These are phyloP conservation scores for Atlantisia rogersi DNA, from an alignment of 2,113 vertebrate species.

Conservation along the genomic window DNA sequence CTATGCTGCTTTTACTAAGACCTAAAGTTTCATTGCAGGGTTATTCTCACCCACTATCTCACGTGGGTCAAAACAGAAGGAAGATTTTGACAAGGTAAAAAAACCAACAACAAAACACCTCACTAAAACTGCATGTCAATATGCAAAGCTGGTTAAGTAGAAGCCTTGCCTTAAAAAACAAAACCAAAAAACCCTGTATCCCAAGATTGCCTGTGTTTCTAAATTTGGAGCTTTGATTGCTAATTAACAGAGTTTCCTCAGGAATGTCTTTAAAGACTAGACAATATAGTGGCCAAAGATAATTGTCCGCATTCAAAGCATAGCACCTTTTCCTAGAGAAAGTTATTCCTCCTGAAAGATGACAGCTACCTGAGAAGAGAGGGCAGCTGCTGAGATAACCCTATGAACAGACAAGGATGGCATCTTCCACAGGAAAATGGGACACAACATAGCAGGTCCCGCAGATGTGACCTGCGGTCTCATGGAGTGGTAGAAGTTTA, in stretches of 20 bases:
- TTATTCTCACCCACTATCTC: neutral
- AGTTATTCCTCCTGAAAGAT: neutral
- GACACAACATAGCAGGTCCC: neutral
- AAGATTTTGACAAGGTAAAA: neutral
- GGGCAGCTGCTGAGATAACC: neutral
- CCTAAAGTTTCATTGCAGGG: neutral
- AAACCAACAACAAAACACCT: rapidly evolving
- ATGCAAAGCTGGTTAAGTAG: neutral
- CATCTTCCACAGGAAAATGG: neutral
- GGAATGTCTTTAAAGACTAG: neutral
- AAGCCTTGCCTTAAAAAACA: neutral
- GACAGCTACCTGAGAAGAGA: neutral
- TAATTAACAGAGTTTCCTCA: neutral
- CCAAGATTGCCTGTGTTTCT: neutral
- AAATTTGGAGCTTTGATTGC: neutral
- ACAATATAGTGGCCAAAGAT: neutral
- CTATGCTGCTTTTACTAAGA: neutral
- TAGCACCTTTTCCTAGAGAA: neutral
- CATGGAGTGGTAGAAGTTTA: neutral
- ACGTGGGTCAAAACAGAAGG: neutral
- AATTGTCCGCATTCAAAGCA: neutral
- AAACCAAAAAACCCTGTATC: neutral
- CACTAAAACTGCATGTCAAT: neutral
- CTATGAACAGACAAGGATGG: neutral
- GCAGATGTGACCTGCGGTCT: neutral